A percentile compares a stretch with the other conserved stretches of the same genome.
phyloP scores from a whole-genome alignment of 2,113 vertebrate genomes.

The Isurus oxyrinchus region DNA sequence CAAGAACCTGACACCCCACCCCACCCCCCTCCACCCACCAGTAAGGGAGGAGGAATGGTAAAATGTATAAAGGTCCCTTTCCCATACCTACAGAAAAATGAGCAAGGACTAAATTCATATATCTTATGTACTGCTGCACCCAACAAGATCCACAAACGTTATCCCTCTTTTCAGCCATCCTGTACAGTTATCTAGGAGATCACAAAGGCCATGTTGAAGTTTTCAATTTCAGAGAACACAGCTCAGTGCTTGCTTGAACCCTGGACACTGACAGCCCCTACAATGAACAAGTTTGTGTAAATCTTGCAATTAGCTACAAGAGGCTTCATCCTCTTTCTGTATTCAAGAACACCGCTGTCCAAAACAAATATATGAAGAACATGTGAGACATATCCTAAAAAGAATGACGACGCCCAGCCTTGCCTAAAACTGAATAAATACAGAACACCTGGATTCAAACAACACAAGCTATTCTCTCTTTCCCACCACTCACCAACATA shows the following conservation, averaged over 20 bases:
- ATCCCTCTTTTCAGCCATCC: not conserved
- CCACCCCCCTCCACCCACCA: not conserved
- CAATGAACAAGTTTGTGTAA: not conserved
- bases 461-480: not conserved
- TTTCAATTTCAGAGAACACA: not conserved
- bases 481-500: not conserved
- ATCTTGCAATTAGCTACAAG: not conserved
- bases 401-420: not conserved
- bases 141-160: not conserved
- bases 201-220: not conserved
- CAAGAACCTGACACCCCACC: too few relatives aligned
- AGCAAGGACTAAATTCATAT: not conserved
- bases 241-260: not conserved
- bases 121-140: not conserved
- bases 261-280: not conserved
- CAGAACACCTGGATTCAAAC: not conserved
- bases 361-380: not conserved
- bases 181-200: not conserved
- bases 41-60: not conserved
- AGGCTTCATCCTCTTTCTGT: not conserved
- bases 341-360: not conserved
- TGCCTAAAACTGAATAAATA: not conserved
- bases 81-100: too few relatives aligned
- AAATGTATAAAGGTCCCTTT: not conserved
- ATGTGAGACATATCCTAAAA: not conserved